phyloP scores from a whole-genome alignment of 2,113 vertebrate genomes.

The Alexandromys fortis region DNA sequence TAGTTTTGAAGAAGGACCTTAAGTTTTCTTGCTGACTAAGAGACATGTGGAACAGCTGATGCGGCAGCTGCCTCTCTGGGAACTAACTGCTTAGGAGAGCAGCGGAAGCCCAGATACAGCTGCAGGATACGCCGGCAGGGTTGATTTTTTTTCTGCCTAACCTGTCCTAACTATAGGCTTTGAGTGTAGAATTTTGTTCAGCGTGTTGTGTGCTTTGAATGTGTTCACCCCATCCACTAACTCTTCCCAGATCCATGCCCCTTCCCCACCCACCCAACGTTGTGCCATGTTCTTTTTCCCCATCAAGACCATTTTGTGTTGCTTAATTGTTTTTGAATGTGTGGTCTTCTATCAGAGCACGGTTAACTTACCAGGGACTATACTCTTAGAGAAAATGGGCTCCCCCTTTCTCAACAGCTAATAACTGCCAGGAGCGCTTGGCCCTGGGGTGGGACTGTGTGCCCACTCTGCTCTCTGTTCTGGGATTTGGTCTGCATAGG shows the following conservation, averaged over 20 bases:
- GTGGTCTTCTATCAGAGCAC: background rate
- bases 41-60: background rate
- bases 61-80: background rate
- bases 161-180: background rate
- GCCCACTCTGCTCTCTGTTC: background rate
- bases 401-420: background rate
- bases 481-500: background rate
- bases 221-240: background rate
- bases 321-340: background rate
- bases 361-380: background rate
- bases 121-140: background rate
- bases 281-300: background rate
- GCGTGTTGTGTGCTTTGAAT: background rate
- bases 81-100: background rate
- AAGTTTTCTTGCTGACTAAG: conserved; percentile 60
- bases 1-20: conserved; percentile 12
- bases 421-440: background rate
- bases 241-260: background rate
- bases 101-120: background rate
- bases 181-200: background rate
- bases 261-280: background rate
- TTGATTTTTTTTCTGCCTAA: background rate
- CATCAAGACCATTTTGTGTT: background rate
- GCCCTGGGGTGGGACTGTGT: background rate
- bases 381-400: background rate